A percentile compares a stretch with the other conserved stretches of the same genome.
Conservation (phyloP, 2,888 invertebrate genomes). For the Cryptus viduatorius region DNA sequence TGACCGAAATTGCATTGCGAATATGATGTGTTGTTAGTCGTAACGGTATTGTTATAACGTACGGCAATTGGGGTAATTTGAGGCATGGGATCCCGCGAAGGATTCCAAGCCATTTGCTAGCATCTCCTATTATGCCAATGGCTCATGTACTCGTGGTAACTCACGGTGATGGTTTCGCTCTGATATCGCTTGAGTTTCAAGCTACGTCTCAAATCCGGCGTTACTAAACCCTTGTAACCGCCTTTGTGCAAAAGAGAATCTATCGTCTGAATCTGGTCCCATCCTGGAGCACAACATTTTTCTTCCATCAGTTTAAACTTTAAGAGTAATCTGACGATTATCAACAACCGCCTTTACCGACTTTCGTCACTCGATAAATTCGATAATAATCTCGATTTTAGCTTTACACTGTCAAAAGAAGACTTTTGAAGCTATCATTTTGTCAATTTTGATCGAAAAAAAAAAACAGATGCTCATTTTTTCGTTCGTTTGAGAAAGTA, state of each 20-base stretch:
- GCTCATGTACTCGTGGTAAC: slow-evolving; percentile 93
- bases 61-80: slow-evolving; percentile 73
- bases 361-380: too few species aligned
- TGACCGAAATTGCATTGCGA: slow-evolving; percentile 72
- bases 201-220: slow-evolving; percentile 94
- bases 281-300: slow-evolving; percentile 88
- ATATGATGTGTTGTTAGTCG: slow-evolving; percentile 72
- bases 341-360: too few species aligned
- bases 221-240: slow-evolving; percentile 96
- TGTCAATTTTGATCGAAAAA: too few species aligned
- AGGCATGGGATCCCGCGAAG: slow-evolving; percentile 77
- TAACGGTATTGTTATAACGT: slow-evolving; percentile 74
- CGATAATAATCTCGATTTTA: too few species aligned
- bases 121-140: slow-evolving; percentile 89
- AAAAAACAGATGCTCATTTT: too few species aligned
- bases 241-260: slow-evolving; percentile 99
- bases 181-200: slow-evolving; percentile 98
- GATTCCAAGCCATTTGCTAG: slow-evolving; percentile 90
- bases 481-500: not conserved
- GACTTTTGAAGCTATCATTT: too few species aligned
- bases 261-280: slow-evolving; percentile 99
- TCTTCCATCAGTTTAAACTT: not conserved
- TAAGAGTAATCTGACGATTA: not conserved
- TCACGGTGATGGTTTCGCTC: slow-evolving; percentile 96
- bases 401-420: too few species aligned